Evolutionary conservation across 2,113 vertebrate species (phyloP).

Genomic region (Microcebus ravelobensis): DNA sequence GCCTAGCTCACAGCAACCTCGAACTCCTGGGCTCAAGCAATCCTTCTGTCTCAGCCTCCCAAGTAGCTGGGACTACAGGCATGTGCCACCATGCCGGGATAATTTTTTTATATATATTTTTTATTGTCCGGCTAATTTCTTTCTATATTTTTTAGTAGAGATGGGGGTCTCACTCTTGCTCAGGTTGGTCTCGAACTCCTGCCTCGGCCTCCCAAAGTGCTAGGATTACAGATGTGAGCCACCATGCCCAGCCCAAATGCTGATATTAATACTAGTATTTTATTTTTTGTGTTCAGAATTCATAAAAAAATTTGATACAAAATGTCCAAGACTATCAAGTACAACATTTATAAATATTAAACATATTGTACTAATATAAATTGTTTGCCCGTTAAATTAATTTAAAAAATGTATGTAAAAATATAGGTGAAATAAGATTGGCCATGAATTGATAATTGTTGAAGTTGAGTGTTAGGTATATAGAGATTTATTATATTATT

Average conservation of each 20-base stretch:
- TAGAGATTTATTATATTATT: background rate
- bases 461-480: background rate
- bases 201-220: too few species aligned
- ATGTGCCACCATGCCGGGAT: too few species aligned
- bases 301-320: slow-evolving; percentile 1
- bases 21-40: too few species aligned
- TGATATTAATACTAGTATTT: background rate
- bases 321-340: background rate
- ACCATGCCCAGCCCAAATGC: background rate
- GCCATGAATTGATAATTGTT: background rate
- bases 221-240: too few species aligned
- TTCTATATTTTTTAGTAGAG: too few species aligned
- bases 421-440: slow-evolving; percentile 7
- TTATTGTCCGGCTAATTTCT: too few species aligned
- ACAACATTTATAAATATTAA: background rate
- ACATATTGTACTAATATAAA: background rate
- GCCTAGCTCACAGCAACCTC: too few species aligned
- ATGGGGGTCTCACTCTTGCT: too few species aligned
- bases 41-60: too few species aligned
- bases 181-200: too few species aligned
- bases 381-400: slow-evolving; percentile 27
- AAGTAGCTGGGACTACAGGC: too few species aligned
- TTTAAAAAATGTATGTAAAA: background rate
- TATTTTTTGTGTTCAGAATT: slow-evolving; percentile 39
- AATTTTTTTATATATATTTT: too few species aligned